Base-by-base conservation (phyloP, 2,888 invertebrate genomes). In the Globia sparganii region DNA sequence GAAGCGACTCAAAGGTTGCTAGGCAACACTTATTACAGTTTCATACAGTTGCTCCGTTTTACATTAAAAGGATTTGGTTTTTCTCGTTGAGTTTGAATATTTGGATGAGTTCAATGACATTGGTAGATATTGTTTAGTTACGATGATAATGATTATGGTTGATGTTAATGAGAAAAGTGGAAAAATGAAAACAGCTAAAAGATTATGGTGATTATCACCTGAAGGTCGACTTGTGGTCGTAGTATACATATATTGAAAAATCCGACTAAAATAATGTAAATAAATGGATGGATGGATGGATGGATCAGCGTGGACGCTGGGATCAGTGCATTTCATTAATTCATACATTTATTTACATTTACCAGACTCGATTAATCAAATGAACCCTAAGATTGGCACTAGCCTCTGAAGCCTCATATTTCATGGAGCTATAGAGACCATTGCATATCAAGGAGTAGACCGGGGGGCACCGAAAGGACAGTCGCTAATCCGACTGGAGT, bases 1-100 rank as follows among this genome's bases (percentile, higher is more conserved):
- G 64, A 67, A 67, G 21, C 49, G 53, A 37, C 37, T 85, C 77
- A 86, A 87, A 87, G 77, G 86, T 86, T 84, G 78, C 80, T 34
- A 49, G 37, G 82, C 76, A 73, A 87, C 86, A 40, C 46, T 77
- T 77, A 65, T 78, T 77, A 58, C 62, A 80, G 58, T 61, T 59
- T 65, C 31, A 64, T 72, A 71, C 72, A 70, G 43, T 78, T 37
- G 62, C 68, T 73, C 62, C n/a, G 59, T 64, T 62, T 61, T 73
- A 56, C 25, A 70, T n/a, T 46, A 62, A 70, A 76, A 66, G 56
- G 61, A 76, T 82, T 70, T 85, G 78, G 67, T 82, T 77, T n/a
- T 53, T 31, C 40, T 73, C 59, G 21, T 25, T 72, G 72, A 62
- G 79, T 83, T 79, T 74, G 31, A 71, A 78, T 62, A 31, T 66